Percentiles rank a stretch among this genome's conserved stretches.
phyloP scores from a whole-genome alignment of 2,797 vertebrate species.

The Clarias platycephalus region DNA sequence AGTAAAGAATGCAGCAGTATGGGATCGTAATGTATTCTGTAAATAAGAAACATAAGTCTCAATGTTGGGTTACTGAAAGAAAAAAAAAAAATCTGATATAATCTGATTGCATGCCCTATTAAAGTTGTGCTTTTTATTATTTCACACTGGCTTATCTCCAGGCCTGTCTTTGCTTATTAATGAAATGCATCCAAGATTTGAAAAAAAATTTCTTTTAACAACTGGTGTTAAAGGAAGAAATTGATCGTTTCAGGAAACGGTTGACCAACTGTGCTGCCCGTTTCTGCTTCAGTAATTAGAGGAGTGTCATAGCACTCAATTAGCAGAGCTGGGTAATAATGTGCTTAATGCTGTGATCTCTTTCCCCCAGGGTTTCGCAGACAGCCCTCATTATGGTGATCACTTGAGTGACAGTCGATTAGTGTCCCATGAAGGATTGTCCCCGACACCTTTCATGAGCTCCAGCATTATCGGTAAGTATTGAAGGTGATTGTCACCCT shows the following conservation, averaged over 20 bases:
- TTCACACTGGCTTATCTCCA: not conserved
- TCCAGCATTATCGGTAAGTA: slow-evolving; percentile 98
- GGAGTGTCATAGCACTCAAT: slow-evolving; percentile 81
- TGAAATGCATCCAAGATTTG: slow-evolving; percentile 45
- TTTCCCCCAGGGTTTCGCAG: slow-evolving; percentile 90
- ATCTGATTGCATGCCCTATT: too few species aligned
- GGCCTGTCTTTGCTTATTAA: slow-evolving; percentile 25
- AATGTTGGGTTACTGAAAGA: not conserved
- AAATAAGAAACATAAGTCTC: not conserved
- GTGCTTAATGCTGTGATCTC: slow-evolving; percentile 87
- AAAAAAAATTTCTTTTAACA: slow-evolving; percentile 40
- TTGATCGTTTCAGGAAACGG: slow-evolving; percentile 67
- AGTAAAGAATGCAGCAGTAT: not conserved
- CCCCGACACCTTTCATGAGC: slow-evolving; percentile 98
- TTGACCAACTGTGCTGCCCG: slow-evolving; percentile 70
- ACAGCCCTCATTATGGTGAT: slow-evolving; percentile 97
- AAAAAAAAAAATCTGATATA: not conserved
- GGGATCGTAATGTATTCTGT: not conserved
- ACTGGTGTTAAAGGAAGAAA: slow-evolving; percentile 32
- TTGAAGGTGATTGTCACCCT: slow-evolving; percentile 74
- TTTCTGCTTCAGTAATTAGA: slow-evolving; percentile 75
- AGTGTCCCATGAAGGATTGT: slow-evolving; percentile 97
- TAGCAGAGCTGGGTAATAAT: slow-evolving; percentile 82
- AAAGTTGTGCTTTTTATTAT: not conserved
- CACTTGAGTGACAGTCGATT: slow-evolving; percentile 99